Evolutionary conservation across 1,140 invertebrate genomes (phyloP).

Genomic region (Brachionus paranguensis): DNA sequence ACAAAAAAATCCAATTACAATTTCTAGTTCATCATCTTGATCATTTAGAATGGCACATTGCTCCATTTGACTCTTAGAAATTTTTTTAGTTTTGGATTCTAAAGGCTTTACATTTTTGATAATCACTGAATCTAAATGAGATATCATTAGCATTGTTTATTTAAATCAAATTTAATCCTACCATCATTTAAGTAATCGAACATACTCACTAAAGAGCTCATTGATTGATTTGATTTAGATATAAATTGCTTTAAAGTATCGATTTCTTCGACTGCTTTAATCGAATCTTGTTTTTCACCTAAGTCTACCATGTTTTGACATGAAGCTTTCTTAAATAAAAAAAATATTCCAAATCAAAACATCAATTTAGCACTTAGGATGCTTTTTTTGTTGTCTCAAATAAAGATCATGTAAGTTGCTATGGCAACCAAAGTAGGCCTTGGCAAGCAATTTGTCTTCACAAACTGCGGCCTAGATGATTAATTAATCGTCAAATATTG

Average conservation of each 20-base stretch:
- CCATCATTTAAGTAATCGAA: conserved; percentile 16
- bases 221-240: conserved; percentile 6
- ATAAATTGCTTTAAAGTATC: neutral
- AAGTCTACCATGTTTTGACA: neutral
- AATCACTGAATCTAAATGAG: neutral
- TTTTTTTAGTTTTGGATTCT: neutral
- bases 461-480: neutral
- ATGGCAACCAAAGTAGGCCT: neutral
- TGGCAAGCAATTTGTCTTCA: neutral
- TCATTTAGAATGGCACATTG: neutral
- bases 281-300: neutral
- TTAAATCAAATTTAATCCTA: neutral
- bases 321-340: neutral
- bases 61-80: neutral
- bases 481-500: neutral
- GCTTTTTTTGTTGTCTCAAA: neutral
- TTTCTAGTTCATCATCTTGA: neutral
- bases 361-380: neutral
- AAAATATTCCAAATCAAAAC: neutral
- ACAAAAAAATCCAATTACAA: neutral
- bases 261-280: neutral
- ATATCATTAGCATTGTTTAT: neutral
- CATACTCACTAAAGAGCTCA: neutral
- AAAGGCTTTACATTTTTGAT: neutral
- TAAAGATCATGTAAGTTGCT: neutral